Conservation (phyloP, 2,113 vertebrate species). For the Plestiodon gilberti region DNA sequence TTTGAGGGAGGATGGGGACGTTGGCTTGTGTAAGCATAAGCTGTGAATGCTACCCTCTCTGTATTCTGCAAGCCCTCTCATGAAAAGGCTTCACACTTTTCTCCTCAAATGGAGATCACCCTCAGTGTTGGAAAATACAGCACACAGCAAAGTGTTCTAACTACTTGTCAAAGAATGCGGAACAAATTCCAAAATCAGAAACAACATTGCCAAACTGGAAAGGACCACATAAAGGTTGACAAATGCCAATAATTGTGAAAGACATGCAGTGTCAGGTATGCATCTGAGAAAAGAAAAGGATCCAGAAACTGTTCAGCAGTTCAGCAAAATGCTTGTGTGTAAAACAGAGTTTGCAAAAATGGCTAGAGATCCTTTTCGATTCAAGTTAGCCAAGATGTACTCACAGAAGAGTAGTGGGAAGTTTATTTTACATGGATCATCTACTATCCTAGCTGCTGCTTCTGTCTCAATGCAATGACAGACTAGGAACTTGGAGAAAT, state of each 20-base stretch:
- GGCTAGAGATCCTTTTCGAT: neutral
- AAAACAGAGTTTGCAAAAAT: neutral
- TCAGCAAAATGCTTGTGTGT: neutral
- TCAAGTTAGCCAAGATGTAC: neutral
- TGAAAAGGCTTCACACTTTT: neutral
- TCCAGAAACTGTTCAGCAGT: neutral
- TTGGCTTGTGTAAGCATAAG: too few species aligned
- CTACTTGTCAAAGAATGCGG: neutral
- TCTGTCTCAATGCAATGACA: slow-evolving; percentile 10
- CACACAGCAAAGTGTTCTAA: neutral
- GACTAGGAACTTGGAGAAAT: slow-evolving; percentile 9
- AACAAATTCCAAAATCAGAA: neutral
- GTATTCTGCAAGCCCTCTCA: neutral
- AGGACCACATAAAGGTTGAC: neutral
- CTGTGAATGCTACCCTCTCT: neutral
- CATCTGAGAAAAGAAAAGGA: neutral
- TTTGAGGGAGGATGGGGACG: too few species aligned
- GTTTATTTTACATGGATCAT: slow-evolving; percentile 16
- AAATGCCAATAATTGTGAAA: neutral
- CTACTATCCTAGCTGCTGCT: slow-evolving; percentile 2
- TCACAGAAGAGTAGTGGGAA: neutral
- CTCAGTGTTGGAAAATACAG: neutral
- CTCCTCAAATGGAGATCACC: neutral
- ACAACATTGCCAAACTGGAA: neutral
- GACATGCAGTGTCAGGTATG: neutral